Conservation (phyloP, 2,113 vertebrate genomes). For the Brienomyrus longianalis region DNA sequence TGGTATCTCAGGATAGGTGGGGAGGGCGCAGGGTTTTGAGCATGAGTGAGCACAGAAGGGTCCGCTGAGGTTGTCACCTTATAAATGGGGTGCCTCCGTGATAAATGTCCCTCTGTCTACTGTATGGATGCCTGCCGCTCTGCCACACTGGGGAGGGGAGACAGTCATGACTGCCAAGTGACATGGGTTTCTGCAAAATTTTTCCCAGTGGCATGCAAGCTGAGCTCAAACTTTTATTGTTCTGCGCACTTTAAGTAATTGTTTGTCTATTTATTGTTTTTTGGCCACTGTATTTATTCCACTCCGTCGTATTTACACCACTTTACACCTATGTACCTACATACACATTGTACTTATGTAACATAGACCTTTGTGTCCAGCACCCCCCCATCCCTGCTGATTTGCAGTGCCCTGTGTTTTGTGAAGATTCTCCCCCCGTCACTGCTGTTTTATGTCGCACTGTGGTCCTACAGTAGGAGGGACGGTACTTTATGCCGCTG, state of each 20-base stretch:
- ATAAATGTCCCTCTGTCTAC: slow-evolving; percentile 45
- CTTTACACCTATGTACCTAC: neutral
- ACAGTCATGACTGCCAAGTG: slow-evolving; percentile 22
- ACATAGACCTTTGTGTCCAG: too few species aligned
- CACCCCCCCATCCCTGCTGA: too few species aligned
- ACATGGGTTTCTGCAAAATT: slow-evolving; percentile 22
- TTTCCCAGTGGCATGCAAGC: neutral
- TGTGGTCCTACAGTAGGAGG: neutral
- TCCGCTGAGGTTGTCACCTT: slow-evolving; percentile 35
- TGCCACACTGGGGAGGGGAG: slow-evolving; percentile 28
- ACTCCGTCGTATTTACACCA: neutral
- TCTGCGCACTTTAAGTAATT: neutral
- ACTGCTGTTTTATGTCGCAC: neutral
- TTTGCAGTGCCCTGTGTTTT: too few species aligned
- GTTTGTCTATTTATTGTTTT: neutral
- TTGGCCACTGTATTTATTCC: neutral
- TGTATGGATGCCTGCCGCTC: slow-evolving; percentile 37
- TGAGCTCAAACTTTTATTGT: neutral
- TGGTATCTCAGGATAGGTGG: too few species aligned
- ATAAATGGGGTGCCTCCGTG: slow-evolving; percentile 33
- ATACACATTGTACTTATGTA: neutral
- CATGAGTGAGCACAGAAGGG: neutral
- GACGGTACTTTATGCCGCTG: neutral
- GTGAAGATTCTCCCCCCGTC: too few species aligned
- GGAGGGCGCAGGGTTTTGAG: slow-evolving; percentile 17